Evolutionary conservation across 2,113 vertebrate species (phyloP).

Genomic region (Colossoma macropomum): DNA sequence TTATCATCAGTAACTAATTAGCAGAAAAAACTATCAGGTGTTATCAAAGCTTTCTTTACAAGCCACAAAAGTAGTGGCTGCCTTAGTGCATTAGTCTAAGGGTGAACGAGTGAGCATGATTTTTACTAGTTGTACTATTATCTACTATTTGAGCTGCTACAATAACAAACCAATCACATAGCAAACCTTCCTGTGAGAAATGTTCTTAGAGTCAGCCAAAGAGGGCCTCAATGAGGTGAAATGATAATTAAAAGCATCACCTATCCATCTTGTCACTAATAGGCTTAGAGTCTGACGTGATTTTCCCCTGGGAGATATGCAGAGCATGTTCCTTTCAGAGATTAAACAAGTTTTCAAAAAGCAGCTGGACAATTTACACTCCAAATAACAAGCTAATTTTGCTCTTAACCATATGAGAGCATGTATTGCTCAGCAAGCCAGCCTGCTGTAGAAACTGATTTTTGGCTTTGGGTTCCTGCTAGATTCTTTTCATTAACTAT

Average conservation of each 20-base stretch:
- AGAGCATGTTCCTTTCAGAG: background rate
- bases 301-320: background rate
- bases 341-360: background rate
- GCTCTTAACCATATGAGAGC: background rate
- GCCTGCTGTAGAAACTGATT: background rate
- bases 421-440: background rate
- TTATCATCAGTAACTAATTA: too few relatives aligned
- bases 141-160: too few relatives aligned
- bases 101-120: too few relatives aligned
- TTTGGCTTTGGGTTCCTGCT: background rate
- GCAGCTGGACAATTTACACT: background rate
- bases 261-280: background rate
- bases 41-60: too few relatives aligned
- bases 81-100: too few relatives aligned
- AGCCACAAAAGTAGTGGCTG: too few relatives aligned
- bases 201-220: too few relatives aligned
- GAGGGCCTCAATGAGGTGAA: too few relatives aligned
- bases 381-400: background rate
- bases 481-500: constrained; percentile 5
- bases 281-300: background rate
- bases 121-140: too few relatives aligned
- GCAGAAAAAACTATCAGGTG: too few relatives aligned
- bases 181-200: too few relatives aligned
- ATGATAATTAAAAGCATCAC: background rate
- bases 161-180: too few relatives aligned